phyloP scores from a whole-genome alignment of 2,888 invertebrate genomes.

The Embidobia sp. region DNA sequence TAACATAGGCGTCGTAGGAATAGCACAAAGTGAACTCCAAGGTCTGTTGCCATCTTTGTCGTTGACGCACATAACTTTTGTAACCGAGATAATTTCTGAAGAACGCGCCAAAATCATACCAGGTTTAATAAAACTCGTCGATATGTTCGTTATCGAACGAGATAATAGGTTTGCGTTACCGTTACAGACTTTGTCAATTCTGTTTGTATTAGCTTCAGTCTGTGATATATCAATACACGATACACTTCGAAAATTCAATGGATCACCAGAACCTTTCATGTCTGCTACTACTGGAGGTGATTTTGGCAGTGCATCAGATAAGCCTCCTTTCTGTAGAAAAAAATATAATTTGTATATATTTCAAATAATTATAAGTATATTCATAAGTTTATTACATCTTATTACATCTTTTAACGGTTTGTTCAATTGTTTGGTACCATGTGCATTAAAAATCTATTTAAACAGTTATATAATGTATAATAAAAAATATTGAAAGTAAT shows the following conservation, averaged over 20 bases:
- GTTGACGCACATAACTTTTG: slow-evolving; percentile 60
- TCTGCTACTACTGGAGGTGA: slow-evolving; percentile 67
- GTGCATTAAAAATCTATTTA: too few relatives aligned
- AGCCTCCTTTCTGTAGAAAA: slow-evolving; percentile 85
- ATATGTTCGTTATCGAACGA: slow-evolving; percentile 72
- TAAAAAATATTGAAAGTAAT: too few relatives aligned
- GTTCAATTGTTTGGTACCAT: too few relatives aligned
- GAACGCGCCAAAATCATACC: slow-evolving; percentile 79
- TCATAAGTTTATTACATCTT: too few relatives aligned
- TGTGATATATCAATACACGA: slow-evolving; percentile 78
- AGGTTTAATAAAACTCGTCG: slow-evolving; percentile 71
- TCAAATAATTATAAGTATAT: neutral
- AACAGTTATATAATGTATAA: too few relatives aligned
- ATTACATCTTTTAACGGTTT: too few relatives aligned
- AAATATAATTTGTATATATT: slow-evolving; percentile 8
- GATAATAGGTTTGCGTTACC: slow-evolving; percentile 69
- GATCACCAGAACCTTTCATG: slow-evolving; percentile 72
- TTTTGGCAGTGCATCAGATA: slow-evolving; percentile 86
- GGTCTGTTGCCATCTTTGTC: slow-evolving; percentile 69
- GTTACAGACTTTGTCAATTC: slow-evolving; percentile 70
- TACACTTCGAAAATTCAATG: slow-evolving; percentile 74
- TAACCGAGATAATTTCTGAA: slow-evolving; percentile 73
- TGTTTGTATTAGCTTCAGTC: slow-evolving; percentile 65
- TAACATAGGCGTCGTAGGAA: slow-evolving; percentile 72
- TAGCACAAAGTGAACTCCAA: slow-evolving; percentile 76